Percentiles rank a stretch among this genome's conserved stretches.
Evolutionary conservation across 2,113 vertebrate species (phyloP).

Genomic region (Ifrita kowaldi): DNA sequence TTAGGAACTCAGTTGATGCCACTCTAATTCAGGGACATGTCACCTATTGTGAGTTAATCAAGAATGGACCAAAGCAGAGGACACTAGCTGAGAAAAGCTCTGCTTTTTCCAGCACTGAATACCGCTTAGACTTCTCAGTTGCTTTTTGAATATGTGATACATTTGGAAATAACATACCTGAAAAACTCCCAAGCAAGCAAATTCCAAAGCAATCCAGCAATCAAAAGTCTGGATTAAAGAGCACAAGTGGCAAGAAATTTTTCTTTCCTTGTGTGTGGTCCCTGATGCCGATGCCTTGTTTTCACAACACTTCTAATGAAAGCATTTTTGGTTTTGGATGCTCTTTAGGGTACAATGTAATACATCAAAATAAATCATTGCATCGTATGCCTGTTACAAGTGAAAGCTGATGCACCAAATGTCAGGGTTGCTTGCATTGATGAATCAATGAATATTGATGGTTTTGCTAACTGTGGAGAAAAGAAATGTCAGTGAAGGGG

Average conservation of each 20-base stretch:
- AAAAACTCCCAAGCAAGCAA: not conserved
- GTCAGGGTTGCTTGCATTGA: not conserved
- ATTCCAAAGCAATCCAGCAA: not conserved
- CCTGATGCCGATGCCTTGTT: not conserved
- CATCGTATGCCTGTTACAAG: not conserved
- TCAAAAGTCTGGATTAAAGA: not conserved
- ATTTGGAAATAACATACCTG: not conserved
- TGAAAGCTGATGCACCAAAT: constrained; percentile 3
- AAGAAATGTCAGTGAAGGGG: not conserved
- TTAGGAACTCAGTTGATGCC: not conserved
- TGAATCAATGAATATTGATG: not conserved
- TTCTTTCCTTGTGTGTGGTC: not conserved
- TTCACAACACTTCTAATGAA: not conserved
- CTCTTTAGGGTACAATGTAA: not conserved
- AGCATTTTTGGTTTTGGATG: not conserved
- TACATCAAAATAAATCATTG: constrained; percentile 5
- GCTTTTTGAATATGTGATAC: not conserved
- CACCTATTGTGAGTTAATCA: not conserved
- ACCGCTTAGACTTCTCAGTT: not conserved
- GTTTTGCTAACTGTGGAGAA: not conserved
- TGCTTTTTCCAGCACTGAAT: not conserved
- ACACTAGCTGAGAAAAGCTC: not conserved
- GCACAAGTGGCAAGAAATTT: not conserved
- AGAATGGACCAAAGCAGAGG: not conserved
- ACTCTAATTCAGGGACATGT: not conserved